These are phyloP conservation scores for Drosophila ogumai DNA, from an alignment of 1,140 invertebrate species.

Conservation along the genomic window DNA sequence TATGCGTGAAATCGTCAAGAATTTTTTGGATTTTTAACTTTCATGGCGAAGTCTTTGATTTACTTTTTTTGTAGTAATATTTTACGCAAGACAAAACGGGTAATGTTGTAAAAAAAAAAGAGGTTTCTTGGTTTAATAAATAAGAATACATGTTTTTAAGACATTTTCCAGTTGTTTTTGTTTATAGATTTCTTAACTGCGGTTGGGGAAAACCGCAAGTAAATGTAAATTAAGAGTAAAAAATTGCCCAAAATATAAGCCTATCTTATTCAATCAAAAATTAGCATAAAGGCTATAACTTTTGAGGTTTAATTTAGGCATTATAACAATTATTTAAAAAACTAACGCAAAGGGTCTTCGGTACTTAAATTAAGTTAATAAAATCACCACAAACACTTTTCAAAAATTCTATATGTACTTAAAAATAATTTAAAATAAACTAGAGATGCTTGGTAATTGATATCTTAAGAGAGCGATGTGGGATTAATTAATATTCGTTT, in stretches of 20 bases:
- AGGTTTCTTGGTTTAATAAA: not conserved
- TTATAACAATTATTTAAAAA: not conserved
- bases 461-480: too few relatives aligned
- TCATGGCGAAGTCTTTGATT: not conserved
- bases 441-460: too few relatives aligned
- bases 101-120: not conserved
- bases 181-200: slow-evolving; percentile 10
- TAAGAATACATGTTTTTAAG: slow-evolving; percentile 6
- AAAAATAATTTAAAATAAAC: too few relatives aligned
- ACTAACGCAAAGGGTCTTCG: too few relatives aligned
- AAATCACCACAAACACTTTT: too few relatives aligned
- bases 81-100: not conserved
- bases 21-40: not conserved
- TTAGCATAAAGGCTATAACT: not conserved
- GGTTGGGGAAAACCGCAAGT: not conserved
- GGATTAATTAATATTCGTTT: too few relatives aligned
- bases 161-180: not conserved
- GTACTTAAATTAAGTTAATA: too few relatives aligned
- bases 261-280: not conserved
- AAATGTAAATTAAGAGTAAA: not conserved
- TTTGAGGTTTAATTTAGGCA: not conserved
- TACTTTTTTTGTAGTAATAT: not conserved
- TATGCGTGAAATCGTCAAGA: not conserved
- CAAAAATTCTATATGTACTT: too few relatives aligned
- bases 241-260: too few relatives aligned